Evolutionary conservation across 2,797 vertebrate species (phyloP).

Genomic region (Argya squamiceps): DNA sequence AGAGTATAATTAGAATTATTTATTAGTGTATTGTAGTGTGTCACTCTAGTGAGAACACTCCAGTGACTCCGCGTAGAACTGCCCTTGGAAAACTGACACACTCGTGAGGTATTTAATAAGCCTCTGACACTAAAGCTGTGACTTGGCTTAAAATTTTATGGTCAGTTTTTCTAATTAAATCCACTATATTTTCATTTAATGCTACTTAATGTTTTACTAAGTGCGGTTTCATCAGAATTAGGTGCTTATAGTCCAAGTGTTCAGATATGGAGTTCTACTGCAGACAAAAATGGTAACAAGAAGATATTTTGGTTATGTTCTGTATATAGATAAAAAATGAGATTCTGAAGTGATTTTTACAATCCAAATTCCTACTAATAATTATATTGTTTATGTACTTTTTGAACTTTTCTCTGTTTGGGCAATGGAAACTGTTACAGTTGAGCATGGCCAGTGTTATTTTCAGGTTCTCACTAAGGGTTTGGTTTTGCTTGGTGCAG

Average conservation of each 20-base stretch:
- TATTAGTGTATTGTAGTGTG: not conserved
- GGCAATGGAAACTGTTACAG: not conserved
- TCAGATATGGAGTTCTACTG: not conserved
- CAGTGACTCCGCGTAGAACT: not conserved
- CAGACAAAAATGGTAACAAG: not conserved
- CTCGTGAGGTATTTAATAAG: not conserved
- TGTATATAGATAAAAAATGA: not conserved
- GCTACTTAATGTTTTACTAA: not conserved
- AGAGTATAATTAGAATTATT: not conserved
- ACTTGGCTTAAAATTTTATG: not conserved
- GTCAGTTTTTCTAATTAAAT: not conserved
- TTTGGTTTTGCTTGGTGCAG: slow-evolving; percentile 14
- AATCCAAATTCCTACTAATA: not conserved
- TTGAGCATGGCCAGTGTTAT: not conserved
- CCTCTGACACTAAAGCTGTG: not conserved
- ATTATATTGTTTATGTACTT: not conserved
- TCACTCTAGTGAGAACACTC: not conserved
- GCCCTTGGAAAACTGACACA: not conserved
- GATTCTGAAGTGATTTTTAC: not conserved
- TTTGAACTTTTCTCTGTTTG: not conserved
- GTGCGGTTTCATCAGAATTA: not conserved
- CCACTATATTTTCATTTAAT: not conserved
- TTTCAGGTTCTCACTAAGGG: not conserved
- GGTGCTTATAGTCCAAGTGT: not conserved
- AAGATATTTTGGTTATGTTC: not conserved